Conservation (phyloP, 35 echinoderm and acorn worm species). For the Ophioderma brevispina region DNA sequence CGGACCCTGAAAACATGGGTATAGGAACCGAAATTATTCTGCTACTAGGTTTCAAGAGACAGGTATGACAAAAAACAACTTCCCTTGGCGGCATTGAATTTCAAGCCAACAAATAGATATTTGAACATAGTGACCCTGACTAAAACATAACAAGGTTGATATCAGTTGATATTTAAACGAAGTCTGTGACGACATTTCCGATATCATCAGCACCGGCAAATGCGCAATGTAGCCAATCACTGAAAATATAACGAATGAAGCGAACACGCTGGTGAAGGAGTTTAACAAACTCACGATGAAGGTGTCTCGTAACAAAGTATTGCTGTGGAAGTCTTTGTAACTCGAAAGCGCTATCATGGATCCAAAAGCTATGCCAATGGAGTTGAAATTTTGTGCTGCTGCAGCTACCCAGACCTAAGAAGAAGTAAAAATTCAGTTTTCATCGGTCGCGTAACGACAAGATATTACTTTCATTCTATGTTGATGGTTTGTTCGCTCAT, state of each 20-base stretch:
- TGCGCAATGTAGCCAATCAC: conserved; percentile 81
- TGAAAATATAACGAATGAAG: conserved; percentile 82
- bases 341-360: conserved; percentile 97
- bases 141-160: too few species aligned
- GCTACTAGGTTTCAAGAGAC: too few species aligned
- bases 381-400: conserved; percentile 97
- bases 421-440: not conserved
- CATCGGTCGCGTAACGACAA: too few species aligned
- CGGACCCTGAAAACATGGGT: too few species aligned
- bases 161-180: too few species aligned
- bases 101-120: too few species aligned
- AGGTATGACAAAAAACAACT: too few species aligned
- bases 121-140: too few species aligned
- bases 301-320: conserved; percentile 78
- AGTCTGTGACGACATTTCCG: conserved; percentile 70
- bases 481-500: too few species aligned
- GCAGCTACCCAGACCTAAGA: conserved; percentile 92
- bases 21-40: too few species aligned
- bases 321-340: conserved; percentile 94
- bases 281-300: conserved; percentile 72
- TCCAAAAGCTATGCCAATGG: conserved; percentile 97
- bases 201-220: conserved; percentile 42
- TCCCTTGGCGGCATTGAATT: too few species aligned
- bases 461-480: too few species aligned
- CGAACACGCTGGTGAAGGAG: conserved; percentile 84